phyloP scores from a whole-genome alignment of 2,888 invertebrate species.

The Chloromyia formosa region DNA sequence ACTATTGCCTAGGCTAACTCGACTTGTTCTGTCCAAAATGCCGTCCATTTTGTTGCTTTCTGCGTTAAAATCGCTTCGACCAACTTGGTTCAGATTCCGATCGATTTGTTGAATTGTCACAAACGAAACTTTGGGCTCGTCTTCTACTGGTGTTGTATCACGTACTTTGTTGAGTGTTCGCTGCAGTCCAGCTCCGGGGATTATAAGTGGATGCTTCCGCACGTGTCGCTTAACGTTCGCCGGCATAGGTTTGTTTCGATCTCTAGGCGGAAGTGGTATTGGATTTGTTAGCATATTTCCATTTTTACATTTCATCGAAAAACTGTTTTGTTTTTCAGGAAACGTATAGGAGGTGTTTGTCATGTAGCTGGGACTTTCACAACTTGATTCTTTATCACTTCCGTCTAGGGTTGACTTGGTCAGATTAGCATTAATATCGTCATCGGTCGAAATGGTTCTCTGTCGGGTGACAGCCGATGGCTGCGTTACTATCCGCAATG shows the following conservation, averaged over 20 bases:
- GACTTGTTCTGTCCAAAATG: slow-evolving; percentile 20
- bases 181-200: slow-evolving; percentile 73
- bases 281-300: slow-evolving; percentile 66
- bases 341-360: slow-evolving; percentile 60
- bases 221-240: slow-evolving; percentile 75
- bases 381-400: slow-evolving; percentile 54
- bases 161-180: slow-evolving; percentile 71
- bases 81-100: slow-evolving; percentile 45
- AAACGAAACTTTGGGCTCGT: slow-evolving; percentile 52
- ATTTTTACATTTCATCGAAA: neutral
- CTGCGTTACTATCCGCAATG: slow-evolving; percentile 49
- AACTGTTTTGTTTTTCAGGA: slow-evolving; percentile 52
- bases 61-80: slow-evolving; percentile 43
- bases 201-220: slow-evolving; percentile 82
- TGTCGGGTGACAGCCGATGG: slow-evolving; percentile 1
- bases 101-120: slow-evolving; percentile 46
- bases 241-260: slow-evolving; percentile 72
- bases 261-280: slow-evolving; percentile 82
- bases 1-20: neutral
- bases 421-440: slow-evolving; percentile 52
- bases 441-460: slow-evolving; percentile 42
- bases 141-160: slow-evolving; percentile 63
- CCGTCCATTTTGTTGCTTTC: slow-evolving; percentile 46
- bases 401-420: slow-evolving; percentile 20
- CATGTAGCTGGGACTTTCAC: slow-evolving; percentile 64